phyloP scores from a whole-genome alignment of 2,888 invertebrate species.

The Campopleginae sp. region DNA sequence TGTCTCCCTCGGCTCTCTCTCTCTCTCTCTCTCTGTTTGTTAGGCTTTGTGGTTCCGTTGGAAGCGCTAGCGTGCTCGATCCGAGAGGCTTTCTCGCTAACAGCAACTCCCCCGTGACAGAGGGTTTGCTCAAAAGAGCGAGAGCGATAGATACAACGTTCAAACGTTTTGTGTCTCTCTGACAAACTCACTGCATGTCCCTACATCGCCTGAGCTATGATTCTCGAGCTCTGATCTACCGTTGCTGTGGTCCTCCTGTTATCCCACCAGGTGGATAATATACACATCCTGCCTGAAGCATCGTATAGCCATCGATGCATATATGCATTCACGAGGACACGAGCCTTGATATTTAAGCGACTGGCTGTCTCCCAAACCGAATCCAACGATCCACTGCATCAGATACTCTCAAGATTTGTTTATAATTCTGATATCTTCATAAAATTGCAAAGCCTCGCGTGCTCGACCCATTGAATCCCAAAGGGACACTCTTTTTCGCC shows the following conservation, averaged over 20 bases:
- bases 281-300: constrained; percentile 18
- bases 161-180: constrained; percentile 64
- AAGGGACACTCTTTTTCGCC: too few relatives aligned
- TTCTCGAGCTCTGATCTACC: constrained; percentile 78
- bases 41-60: constrained; percentile 36
- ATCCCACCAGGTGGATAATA: constrained; percentile 56
- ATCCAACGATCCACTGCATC: constrained; percentile 11
- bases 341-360: constrained; percentile 57
- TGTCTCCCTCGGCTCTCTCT: constrained; percentile 46
- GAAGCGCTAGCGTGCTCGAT: constrained; percentile 28
- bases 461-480: neutral
- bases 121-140: constrained; percentile 31
- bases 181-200: constrained; percentile 65
- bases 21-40: constrained; percentile 34
- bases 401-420: constrained; percentile 36
- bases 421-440: constrained; percentile 1
- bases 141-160: constrained; percentile 22
- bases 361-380: constrained; percentile 58
- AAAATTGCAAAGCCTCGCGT: neutral
- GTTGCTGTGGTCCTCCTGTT: constrained; percentile 52
- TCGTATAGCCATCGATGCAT: neutral
- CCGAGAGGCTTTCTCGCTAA: constrained; percentile 56
- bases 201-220: constrained; percentile 78
- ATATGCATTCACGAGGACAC: neutral
- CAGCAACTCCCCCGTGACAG: constrained; percentile 58